Evolutionary conservation across 1,140 invertebrate species (phyloP), one percentile per base, ranked within the genome.

Genomic region (Drosophila obscura): DNA sequence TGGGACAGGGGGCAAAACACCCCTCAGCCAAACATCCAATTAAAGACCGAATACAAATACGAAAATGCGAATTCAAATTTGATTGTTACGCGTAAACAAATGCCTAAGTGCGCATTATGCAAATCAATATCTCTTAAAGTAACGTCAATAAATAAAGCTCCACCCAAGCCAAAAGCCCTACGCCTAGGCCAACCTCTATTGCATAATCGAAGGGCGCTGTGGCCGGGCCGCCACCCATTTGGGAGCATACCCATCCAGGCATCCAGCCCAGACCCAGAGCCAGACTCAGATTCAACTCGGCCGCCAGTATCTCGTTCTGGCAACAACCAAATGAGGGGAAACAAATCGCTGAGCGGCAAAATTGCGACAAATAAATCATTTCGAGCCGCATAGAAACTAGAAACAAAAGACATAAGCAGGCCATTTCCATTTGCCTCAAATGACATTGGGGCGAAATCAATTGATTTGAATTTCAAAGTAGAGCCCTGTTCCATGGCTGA

Each of bases 311-410:
- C 28, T 16, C 49, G 22, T 15, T 26, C 9, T 8, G 50, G 19
- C 45, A 24, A 31, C 48, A 16, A 64, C 53, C 63, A 61, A 76
- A 53, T 39, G 9, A 13, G 35, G 35, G 52, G 65, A 58, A 82
- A 88, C 82, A 88, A 83, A 87, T 88, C 82, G 83, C 71, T 83
- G 72, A 87, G 84, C 83, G 73, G 64, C 76, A 72, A 87, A 87
- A 87, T 87, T 87, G 83, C 83, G 83, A 88, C 83, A 87, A 87
- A 87, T 87, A 87, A 87, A 87, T 88, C 83, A 87, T 87, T 87
- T 87, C 79, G 82, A 87, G 82, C 79, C 78, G 69, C 82, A 77
- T 66, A 59, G 55, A 80, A 71, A 77, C 59, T 80, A 79, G 75
- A 83, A 71, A 89, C 83, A 84, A 88, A 88, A 77, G 84, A 80